Base-by-base conservation (phyloP, 2,888 invertebrate genomes). In the Phragmatobia fuliginosa region DNA sequence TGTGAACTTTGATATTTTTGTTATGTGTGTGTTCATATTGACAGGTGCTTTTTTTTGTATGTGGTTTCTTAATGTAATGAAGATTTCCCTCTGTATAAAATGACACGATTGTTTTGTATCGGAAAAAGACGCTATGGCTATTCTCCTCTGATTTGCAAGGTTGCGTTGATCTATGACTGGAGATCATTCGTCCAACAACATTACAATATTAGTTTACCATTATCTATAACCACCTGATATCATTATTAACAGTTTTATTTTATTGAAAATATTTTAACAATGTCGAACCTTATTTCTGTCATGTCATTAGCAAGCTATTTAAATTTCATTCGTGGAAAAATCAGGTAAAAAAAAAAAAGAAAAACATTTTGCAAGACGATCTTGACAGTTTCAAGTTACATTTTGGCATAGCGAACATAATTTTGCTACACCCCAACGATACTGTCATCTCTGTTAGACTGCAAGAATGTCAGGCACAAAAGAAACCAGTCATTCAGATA, bases 391-490 rank as follows among this genome's bases (percentile, higher is more conserved):
- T 65, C 66, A 79, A 73, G 82, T 80, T 76, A 72, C 78, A 75
- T 83, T 83, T 83, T 83, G 82, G 84, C 76, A 81, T 52, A 33
- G n/a, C 21, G 25, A 52, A 60, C 52, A 41, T 74, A 76, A 76
- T 76, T 79, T 73, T 80, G 73, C 67, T 68, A 68, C 70, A 61
- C 71, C 33, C 49, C 68, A 61, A 70, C 64, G 82, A 83, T 81
- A 84, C 81, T 78, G 84, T 80, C 87, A 77, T 81, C 78, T 82
- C 69, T 80, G 76, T 67, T 73, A 82, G 81, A 67, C 74, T 74
- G 63, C 66, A 73, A 81, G 78, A 66, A 76, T 82, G 86, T 84
- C 87, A 87, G 80, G 78, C 80, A 86, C 78, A 86, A 88, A 81
- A 79, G 78, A 81, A 83, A 78, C 76, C 77, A 68, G 77, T 72